Evolutionary conservation across 35 echinoderm and acorn worm species (phyloP).

Genomic region (Anneissia japonica): DNA sequence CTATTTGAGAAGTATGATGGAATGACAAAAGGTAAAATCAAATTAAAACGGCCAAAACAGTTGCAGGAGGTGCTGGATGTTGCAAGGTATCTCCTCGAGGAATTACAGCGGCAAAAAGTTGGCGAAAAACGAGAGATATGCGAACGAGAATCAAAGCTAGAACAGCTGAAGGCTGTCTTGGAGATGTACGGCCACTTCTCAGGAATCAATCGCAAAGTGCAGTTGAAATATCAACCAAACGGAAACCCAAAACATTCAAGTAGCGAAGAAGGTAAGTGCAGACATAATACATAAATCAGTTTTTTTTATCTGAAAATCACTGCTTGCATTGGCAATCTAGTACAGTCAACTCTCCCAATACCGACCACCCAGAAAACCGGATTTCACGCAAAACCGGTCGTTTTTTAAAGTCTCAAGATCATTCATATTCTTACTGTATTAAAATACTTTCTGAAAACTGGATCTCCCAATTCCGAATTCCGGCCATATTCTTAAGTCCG

Average conservation of each 20-base stretch:
- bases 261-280: slow-evolving; percentile 89
- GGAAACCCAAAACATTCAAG: slow-evolving; percentile 80
- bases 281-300: no score
- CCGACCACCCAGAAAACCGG: no score
- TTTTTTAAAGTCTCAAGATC: no score
- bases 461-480: no score
- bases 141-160: slow-evolving; percentile 85
- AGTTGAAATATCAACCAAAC: slow-evolving; percentile 76
- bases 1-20: slow-evolving; percentile 90
- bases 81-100: slow-evolving; percentile 73
- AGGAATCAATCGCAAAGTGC: slow-evolving; percentile 95
- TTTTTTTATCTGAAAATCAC: no score
- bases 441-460: no score
- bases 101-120: slow-evolving; percentile 68
- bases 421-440: no score
- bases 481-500: no score
- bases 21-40: slow-evolving; percentile 74
- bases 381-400: no score
- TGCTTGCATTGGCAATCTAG: no score
- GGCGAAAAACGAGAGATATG: slow-evolving; percentile 69
- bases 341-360: no score
- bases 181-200: slow-evolving; percentile 99
- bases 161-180: slow-evolving; percentile 86
- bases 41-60: slow-evolving; percentile 86
- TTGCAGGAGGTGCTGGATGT: slow-evolving; percentile 93